Conservation (phyloP, 1,140 invertebrate genomes). For the Diorhabda carinulata region DNA sequence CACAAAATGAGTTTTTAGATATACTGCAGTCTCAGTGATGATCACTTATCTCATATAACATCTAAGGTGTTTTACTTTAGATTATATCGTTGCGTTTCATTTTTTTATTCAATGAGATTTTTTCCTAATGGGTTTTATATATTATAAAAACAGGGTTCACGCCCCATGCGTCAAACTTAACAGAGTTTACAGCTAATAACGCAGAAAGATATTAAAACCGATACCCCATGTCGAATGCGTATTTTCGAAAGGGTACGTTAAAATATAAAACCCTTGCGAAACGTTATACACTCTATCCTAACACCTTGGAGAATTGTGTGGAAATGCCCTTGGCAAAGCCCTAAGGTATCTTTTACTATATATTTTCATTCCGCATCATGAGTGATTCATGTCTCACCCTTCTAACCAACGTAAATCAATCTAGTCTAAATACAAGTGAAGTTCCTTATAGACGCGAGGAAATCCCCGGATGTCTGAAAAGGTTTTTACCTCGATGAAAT, state of each 20-base stretch:
- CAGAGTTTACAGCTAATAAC: not conserved
- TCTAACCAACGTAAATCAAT: constrained; percentile 10
- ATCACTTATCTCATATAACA: too few relatives aligned
- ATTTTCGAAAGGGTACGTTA: not conserved
- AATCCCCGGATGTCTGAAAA: not conserved
- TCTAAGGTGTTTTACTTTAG: too few relatives aligned
- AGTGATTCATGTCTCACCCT: constrained; percentile 10
- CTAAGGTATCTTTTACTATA: not conserved
- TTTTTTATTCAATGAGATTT: too few relatives aligned
- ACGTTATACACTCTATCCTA: constrained; percentile 5
- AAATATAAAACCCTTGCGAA: not conserved
- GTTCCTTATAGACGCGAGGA: constrained; percentile 9
- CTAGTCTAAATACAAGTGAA: constrained; percentile 11
- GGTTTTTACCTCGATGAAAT: not conserved
- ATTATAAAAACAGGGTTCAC: too few relatives aligned
- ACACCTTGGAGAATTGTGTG: constrained; percentile 15
- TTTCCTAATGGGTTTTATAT: too few relatives aligned
- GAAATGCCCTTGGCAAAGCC: constrained; percentile 6
- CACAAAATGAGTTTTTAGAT: too few relatives aligned
- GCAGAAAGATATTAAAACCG: not conserved
- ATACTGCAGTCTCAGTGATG: too few relatives aligned
- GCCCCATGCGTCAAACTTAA: too few relatives aligned
- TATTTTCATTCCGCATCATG: constrained; percentile 4
- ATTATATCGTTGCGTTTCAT: too few relatives aligned
- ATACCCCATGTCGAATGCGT: not conserved